Conservation (phyloP, 2,888 invertebrate species). For the Oscheius onirici region DNA sequence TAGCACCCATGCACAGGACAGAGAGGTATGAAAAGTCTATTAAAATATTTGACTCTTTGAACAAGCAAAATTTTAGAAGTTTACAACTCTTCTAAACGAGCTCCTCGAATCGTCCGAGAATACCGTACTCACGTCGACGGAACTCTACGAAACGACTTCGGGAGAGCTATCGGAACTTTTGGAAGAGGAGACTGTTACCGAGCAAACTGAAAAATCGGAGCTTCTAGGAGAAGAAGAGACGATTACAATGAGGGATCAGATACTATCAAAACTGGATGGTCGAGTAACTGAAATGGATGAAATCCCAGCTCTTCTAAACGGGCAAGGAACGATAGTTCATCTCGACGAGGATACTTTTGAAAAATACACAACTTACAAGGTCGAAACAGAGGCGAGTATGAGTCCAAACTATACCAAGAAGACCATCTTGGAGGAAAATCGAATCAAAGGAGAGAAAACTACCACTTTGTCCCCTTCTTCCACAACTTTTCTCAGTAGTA, state of each 20-base stretch:
- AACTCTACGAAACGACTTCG: neutral
- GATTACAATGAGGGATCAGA: too few species aligned
- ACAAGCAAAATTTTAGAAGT: conserved; percentile 31
- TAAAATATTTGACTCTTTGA: neutral
- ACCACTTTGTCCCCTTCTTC: neutral
- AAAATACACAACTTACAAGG: too few species aligned
- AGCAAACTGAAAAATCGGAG: too few species aligned
- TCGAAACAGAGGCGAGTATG: neutral
- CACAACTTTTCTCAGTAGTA: neutral
- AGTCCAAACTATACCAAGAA: conserved; percentile 9
- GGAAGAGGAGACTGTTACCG: too few species aligned
- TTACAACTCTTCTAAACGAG: conserved; percentile 41
- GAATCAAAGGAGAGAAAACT: neutral
- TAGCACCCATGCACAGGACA: neutral
- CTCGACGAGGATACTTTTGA: too few species aligned
- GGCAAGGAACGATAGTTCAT: too few species aligned
- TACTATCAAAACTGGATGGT: too few species aligned
- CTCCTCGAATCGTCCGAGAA: conserved; percentile 23
- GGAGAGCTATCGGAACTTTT: too few species aligned
- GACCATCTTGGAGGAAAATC: neutral
- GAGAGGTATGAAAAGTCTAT: neutral
- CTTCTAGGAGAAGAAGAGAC: too few species aligned
- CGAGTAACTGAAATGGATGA: too few species aligned
- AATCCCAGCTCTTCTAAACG: too few species aligned
- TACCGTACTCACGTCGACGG: neutral